Base-by-base conservation (phyloP, 2,888 invertebrate species). In the Trichopoda pennipes region DNA sequence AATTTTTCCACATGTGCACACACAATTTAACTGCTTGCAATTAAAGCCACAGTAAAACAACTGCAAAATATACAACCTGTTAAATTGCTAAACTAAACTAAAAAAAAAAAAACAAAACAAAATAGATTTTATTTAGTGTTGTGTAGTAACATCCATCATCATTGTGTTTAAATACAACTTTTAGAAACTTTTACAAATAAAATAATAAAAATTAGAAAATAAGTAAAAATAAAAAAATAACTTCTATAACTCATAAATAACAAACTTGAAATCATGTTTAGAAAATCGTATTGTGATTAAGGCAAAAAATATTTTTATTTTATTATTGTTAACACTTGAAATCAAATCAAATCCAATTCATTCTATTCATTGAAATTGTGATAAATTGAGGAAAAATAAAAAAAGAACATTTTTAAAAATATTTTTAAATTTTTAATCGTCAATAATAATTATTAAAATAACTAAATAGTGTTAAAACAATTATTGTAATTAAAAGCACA, bases 1-100 rank as follows among this genome's bases (percentile, higher is more conserved):
- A 90, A 69, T 91, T 90, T 79, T 91, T 91, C 58, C 88, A 86
- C 74, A 89, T 89, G 87, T 87, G 85, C 83, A 81, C 69, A 63
- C 85, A 86, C 70, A 83, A 83, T 63, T 70, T 84, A 76, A 80
- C 80, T n/a, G 80, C 76, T 58, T 80, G 76, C 69, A 76, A 80
- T 60, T 74, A 42, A 49, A 21, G 21, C 28, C 28, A 2, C 1
- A 7, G 12, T 17, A 1, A 17, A 19, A 17, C 44, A 53, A 23
- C 19, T 8, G 9, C 17, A 47, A 6, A 42, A 28, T 9, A 79
- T 47, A 16, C 17, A n/a, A 12, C 42, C 28, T 44, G 32, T 28
- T 42, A 12, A 55, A 14, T 35, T 61, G n/a, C 19, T 38, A 49
- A 42, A 56, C 66, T 66, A 1, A 2, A 38, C 10, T 12, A 38